phyloP scores from a whole-genome alignment of 2,888 invertebrate species.

The Oxyteleia sp. region DNA sequence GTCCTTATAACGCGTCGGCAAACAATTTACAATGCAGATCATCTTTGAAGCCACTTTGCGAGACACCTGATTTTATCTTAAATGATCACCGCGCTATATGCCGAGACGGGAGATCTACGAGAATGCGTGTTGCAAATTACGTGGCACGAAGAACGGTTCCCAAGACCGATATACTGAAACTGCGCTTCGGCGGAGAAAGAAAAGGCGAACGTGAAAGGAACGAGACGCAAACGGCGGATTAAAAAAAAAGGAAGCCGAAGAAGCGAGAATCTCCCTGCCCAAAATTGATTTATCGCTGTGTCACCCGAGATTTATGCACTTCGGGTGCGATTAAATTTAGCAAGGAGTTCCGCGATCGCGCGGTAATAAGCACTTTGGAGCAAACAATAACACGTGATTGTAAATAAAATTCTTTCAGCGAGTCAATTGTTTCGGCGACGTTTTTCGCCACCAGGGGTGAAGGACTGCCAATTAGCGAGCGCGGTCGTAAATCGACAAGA shows the following conservation, averaged over 20 bases:
- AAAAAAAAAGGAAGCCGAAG: conserved; percentile 54
- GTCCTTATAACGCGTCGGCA: conserved; percentile 68
- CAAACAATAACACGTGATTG: conserved; percentile 59
- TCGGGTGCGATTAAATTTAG: conserved; percentile 74
- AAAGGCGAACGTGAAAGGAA: conserved; percentile 9
- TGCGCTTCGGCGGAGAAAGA: not conserved
- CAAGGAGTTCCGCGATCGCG: conserved; percentile 19
- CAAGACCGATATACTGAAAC: conserved; percentile 33
- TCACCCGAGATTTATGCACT: conserved; percentile 78
- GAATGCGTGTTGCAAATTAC: conserved; percentile 69
- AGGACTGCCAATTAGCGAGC: conserved; percentile 64
- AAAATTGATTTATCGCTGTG: conserved; percentile 80
- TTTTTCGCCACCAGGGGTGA: conserved; percentile 48
- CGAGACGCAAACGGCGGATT: not conserved
- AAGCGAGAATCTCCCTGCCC: conserved; percentile 68
- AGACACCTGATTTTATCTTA: conserved; percentile 73
- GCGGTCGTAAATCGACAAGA: conserved; percentile 63
- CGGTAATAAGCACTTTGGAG: conserved; percentile 50
- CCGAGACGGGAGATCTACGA: conserved; percentile 52
- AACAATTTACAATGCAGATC: conserved; percentile 73
- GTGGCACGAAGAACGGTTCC: conserved; percentile 54
- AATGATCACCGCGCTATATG: conserved; percentile 62
- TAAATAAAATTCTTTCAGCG: conserved; percentile 39
- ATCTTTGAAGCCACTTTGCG: conserved; percentile 68
- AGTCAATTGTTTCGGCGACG: conserved; percentile 53